phyloP scores from a whole-genome alignment of 2,113 vertebrate species.

The Ariopsis seemanni region DNA sequence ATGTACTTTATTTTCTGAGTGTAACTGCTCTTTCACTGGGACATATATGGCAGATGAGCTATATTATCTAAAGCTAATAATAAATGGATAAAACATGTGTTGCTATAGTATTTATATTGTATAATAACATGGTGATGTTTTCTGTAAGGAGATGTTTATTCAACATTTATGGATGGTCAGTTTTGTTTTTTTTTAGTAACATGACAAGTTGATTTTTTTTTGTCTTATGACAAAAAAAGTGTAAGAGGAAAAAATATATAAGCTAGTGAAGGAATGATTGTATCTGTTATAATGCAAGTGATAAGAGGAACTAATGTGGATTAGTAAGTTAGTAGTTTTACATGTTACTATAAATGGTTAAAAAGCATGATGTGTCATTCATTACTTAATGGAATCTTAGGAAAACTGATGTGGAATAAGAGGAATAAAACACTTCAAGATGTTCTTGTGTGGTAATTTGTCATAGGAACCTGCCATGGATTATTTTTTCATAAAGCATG shows the following conservation, averaged over 20 bases:
- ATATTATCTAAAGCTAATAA: background rate
- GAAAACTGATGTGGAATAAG: background rate
- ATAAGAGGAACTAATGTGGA: background rate
- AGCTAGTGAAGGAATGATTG: background rate
- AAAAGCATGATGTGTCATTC: background rate
- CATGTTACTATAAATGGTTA: no score
- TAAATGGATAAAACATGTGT: background rate
- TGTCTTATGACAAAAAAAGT: background rate
- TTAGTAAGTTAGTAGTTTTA: background rate
- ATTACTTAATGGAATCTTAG: background rate
- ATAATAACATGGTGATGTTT: background rate
- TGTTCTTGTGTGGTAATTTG: background rate
- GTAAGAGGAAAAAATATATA: background rate
- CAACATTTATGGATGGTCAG: background rate
- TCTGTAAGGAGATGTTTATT: background rate
- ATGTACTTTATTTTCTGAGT: background rate
- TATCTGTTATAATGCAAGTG: background rate
- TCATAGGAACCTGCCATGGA: background rate
- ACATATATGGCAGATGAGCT: background rate
- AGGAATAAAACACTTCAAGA: background rate
- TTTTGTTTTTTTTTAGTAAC: background rate
- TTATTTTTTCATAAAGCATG: background rate
- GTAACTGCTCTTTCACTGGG: background rate
- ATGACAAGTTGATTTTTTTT: background rate
- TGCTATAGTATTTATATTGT: background rate